phyloP scores from a whole-genome alignment of 2,113 vertebrate species.

The Bos taurus region ARS-UCD2.0 NC_037349.1:50566501-50567000 shows the following conservation, averaged over 20 bases:
- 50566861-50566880: neutral
- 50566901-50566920: neutral
- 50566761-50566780: neutral
- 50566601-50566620: neutral
- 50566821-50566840: neutral
- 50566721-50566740: neutral
- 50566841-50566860: neutral
- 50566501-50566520: neutral
- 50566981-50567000: neutral
- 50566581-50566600: neutral
- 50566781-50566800: neutral
- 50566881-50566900: neutral
- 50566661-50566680: neutral
- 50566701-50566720: neutral
- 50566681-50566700: neutral
- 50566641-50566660: neutral
- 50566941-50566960: neutral
- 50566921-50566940: neutral
- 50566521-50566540: neutral
- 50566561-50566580: neutral
- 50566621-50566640: neutral
- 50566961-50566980: neutral
- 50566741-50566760: neutral
- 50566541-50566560: neutral
- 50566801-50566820: neutral